A percentile compares a stretch with the other conserved stretches of the same genome.
These are phyloP conservation scores for Oncorhynchus clarkii DNA, from an alignment of 2,113 vertebrate species.

Conservation along the genomic window DNA sequence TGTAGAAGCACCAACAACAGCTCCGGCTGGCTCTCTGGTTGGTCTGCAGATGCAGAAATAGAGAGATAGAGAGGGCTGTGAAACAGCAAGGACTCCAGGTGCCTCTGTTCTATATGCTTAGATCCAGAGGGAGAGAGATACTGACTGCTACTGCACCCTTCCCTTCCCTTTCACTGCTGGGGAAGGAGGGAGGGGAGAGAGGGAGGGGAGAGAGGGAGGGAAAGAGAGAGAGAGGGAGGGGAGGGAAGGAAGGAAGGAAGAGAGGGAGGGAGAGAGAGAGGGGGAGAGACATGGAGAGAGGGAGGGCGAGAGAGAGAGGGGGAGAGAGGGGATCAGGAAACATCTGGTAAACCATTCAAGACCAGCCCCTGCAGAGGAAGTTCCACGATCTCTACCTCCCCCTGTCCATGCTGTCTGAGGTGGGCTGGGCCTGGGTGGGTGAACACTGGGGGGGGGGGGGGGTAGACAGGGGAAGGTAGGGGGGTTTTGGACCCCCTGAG, in stretches of 20 bases:
- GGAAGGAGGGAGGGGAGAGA: slow-evolving; percentile 13
- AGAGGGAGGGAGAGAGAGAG: too few relatives aligned
- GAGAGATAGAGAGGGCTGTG: not conserved
- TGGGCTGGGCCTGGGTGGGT: slow-evolving; percentile 37
- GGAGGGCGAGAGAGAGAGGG: slow-evolving; percentile 23
- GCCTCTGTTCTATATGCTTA: slow-evolving; percentile 20
- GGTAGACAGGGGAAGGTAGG: not conserved
- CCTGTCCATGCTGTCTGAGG: slow-evolving; percentile 70
- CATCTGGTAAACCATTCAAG: slow-evolving; percentile 77
- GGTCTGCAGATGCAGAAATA: not conserved
- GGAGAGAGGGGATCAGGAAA: slow-evolving; percentile 68
- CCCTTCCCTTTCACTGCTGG: not conserved
- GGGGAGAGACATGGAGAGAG: too few relatives aligned
- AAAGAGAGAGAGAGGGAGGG: not conserved
- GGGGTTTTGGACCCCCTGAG: slow-evolving; percentile 1
- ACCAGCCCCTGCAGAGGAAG: slow-evolving; percentile 83
- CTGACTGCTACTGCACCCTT: slow-evolving; percentile 16
- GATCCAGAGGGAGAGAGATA: slow-evolving; percentile 32
- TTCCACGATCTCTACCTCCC: slow-evolving; percentile 78
- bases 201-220: not conserved
- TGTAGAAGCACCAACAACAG: not conserved
- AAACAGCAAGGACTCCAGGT: slow-evolving; percentile 32
- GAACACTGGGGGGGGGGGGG: not conserved
- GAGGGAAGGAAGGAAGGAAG: not conserved
- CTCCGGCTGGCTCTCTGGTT: slow-evolving; percentile 19